phyloP scores from a whole-genome alignment of 2,888 invertebrate species.

The Ormyrus thymus region DNA sequence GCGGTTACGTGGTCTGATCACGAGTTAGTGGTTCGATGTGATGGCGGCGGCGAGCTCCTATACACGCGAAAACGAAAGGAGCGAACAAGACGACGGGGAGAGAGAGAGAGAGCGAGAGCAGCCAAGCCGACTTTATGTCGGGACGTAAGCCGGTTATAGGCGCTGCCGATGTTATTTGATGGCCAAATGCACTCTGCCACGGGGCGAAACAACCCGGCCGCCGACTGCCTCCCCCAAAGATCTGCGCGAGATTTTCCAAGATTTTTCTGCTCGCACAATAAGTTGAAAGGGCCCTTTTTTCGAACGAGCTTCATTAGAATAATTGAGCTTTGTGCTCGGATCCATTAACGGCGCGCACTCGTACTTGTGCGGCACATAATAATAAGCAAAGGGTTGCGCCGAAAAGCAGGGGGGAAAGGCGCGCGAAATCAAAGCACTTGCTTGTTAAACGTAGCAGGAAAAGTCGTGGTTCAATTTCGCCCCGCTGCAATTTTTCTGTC shows the following conservation, averaged over 20 bases:
- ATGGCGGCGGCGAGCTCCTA: constrained; percentile 56
- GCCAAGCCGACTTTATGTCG: constrained; percentile 73
- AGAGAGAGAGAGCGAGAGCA: constrained; percentile 62
- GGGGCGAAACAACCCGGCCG: constrained; percentile 32
- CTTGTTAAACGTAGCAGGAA: constrained; percentile 69
- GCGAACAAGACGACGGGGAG: constrained; percentile 28
- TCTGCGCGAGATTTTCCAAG: background rate
- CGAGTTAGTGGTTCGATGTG: constrained; percentile 73
- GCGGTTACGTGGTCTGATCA: constrained; percentile 72
- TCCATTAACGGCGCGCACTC: constrained; percentile 35
- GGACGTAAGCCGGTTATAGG: constrained; percentile 75
- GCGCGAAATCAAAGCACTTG: constrained; percentile 59
- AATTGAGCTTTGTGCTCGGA: constrained; percentile 47
- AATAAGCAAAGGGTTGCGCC: constrained; percentile 39
- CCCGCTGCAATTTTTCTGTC: constrained; percentile 47
- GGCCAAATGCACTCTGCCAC: constrained; percentile 74
- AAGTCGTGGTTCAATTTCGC: constrained; percentile 69
- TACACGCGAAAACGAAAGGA: constrained; percentile 26
- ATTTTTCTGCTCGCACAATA: constrained; percentile 13
- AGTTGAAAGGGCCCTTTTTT: constrained; percentile 25
- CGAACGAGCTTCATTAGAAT: constrained; percentile 49
- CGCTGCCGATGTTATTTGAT: constrained; percentile 75
- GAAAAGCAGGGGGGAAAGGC: constrained; percentile 27
- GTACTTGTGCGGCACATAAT: constrained; percentile 42
- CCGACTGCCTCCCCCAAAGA: background rate